Evolutionary conservation across 2,113 vertebrate genomes (phyloP), one percentile per base, ranked within the genome.

Genomic region (Colius striatus): DNA sequence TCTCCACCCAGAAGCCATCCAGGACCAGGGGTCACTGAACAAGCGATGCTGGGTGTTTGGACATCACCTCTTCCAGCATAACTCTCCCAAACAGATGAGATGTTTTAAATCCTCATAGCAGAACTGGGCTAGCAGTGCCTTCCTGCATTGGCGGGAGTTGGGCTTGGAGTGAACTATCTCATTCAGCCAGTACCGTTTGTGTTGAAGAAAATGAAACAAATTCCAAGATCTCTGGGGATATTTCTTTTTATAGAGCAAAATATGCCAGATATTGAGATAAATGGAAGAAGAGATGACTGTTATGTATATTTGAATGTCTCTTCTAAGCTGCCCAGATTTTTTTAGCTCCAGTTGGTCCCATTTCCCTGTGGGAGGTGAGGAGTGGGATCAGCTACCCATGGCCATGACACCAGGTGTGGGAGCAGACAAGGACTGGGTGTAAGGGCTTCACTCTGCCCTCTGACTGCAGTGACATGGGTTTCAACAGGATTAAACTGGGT

Each of bases 391-490:
- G 54, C 58, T 70, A 22, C 32, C 15, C 0, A 1, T 53, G 80
- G 25, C 36, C 15, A 0, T 20, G 62, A 15, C 5, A 4, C 34
- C 19, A 23, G 36, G 34, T 21, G 34, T 72, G 65, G 53, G 17
- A 50, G 3, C 10, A 62, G 30, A 17, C 1, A 5, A 25, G 81
- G 43, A 6, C 20, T 7, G 2, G 23, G 29, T 29, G 6, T 5
- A 1, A 89, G 47, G 50, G 23, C 18, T 55, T n/a, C 0, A 0
- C 83, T 62, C 66, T 57, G 19, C 87, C n/a, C 1, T 0, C 70
- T 48, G n/a, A 13, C 8, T 16, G 43, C 82, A 57, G 4, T 0
- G 2, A 2, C 13, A 18, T 26, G 20, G 13, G 16, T 30, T 84
- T 73, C 63, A 41, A 2, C 22, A 34, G 12, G 21, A 17, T 8